Percentiles rank a stretch among this genome's conserved stretches.
These are phyloP conservation scores for Anser brachyrhynchus DNA, from an alignment of 2,113 vertebrate genomes.

Conservation along the genomic window DNA sequence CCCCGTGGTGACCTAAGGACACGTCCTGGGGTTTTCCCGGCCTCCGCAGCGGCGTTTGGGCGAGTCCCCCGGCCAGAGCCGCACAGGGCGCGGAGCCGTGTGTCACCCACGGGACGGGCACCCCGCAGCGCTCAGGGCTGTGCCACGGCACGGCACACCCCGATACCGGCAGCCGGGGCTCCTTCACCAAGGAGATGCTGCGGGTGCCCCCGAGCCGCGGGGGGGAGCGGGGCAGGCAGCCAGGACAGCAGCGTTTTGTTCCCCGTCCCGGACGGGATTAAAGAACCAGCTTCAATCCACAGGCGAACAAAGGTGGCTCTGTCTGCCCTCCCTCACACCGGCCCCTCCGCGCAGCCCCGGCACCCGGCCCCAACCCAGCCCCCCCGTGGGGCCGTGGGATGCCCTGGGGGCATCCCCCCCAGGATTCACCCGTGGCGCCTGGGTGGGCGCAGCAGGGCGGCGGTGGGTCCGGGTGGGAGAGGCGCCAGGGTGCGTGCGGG, in stretches of 20 bases:
- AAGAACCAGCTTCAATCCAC: slow-evolving; percentile 33
- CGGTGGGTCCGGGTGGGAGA: too few species aligned
- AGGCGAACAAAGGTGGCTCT: slow-evolving; percentile 50
- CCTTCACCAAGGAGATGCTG: neutral
- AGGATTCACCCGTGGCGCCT: too few species aligned
- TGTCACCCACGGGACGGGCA: neutral
- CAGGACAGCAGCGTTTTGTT: neutral
- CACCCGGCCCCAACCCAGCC: neutral
- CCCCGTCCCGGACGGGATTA: neutral
- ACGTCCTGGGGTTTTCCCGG: neutral
- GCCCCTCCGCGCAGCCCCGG: neutral
- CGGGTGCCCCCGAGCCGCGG: neutral
- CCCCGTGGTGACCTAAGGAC: neutral
- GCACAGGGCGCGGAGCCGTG: neutral
- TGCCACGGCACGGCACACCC: neutral
- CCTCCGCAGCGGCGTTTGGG: neutral
- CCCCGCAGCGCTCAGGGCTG: neutral
- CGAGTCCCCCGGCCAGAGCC: neutral
- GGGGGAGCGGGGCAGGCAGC: neutral
- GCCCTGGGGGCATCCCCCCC: accelerated
- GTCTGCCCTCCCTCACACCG: neutral
- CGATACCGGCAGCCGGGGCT: neutral
- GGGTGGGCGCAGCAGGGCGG: too few species aligned
- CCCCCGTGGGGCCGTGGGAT: neutral
- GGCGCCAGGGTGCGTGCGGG: too few species aligned